Base-by-base conservation (phyloP, 2,113 vertebrate species). In the Spilogale gracilis region DNA sequence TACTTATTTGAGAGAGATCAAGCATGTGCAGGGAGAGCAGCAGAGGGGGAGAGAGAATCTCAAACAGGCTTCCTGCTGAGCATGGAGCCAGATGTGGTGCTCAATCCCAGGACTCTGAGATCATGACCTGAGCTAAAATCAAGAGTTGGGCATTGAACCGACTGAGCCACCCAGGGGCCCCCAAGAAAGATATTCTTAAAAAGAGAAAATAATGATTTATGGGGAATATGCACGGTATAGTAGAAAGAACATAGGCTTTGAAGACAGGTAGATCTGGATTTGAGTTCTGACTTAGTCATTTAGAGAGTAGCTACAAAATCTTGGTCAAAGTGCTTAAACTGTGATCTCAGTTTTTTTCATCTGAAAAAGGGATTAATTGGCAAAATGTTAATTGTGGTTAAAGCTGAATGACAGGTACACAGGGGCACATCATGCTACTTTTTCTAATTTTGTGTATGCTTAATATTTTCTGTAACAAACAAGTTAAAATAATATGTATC, bases 401-500 rank as follows among this genome's bases (percentile, higher is more conserved):
- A 81, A 81, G 18, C 1, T 4, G 73, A 96, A 74, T 92, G 67
- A 63, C 27, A 90, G 32, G 6, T 86, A 82, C 23, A 86, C 0
- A n/a, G 13, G 27, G 48, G 18, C 52, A 84, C 74, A 69, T 90
- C 2, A 60, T 91, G 13, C 63, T 12, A 45, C 84, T 91, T 86
- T 94, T n/a, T 92, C 16, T 82, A 88, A 52, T 93, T 14, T 56
- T 81, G 7, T 73, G 8, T 27, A 88, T 60, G 27, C 14, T 81
- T 38, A 93, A 30, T 78, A 69, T 79, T 74, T 69, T 69, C 56
- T 45, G 88, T 69, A 60, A 94, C 48, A 81, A 80, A 45, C 13
- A 91, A 50, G 38, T 85, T 48, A 78, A 93, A 81, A 94, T 91
- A 91, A 69, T 69, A 89, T 16, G 18, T 61, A 80, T 79, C 30